Evolutionary conservation across 2,113 vertebrate genomes (phyloP), one percentile per base, ranked within the genome.

Genomic region (Suncus etruscus): DNA sequence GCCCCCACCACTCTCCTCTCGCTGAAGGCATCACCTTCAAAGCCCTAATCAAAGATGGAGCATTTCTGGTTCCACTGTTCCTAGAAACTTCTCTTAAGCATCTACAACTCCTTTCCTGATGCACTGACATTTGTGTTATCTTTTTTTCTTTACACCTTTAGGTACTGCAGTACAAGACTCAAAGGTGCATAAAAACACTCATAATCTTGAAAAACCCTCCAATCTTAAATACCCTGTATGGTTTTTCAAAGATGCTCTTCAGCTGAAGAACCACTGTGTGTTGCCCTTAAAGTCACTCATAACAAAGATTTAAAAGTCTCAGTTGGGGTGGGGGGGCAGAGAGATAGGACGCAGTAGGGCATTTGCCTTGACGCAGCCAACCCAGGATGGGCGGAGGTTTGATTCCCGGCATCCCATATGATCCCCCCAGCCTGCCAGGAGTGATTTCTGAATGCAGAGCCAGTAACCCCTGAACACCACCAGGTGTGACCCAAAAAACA

Each of bases 21-120:
- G 86, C 69, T 84, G 77, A 61, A 91, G 82, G 32, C 27, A 70
- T 90, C 66, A 10, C n/a, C 87, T 68, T 39, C 83, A n/a, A 72
- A 90, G 75, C 76, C 75, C 68, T 73, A 50, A 74, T 25, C 66
- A 86, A 93, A 94, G 39, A 83, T 8, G 86, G 20, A 94, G 45
- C 32, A 83, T 73, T 31, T 65, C 78, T 81, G 92, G 32, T 31
- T 66, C 14, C 20, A 74, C 1, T 4, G 20, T 68, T 85, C 29
- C 54, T 72, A 92, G 45, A 94, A 90, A 94, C 89, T 78, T 86
- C 27, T 73, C 50, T 80, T 51, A 61, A 78, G 78, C 14, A 89
- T 39, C 65, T 89, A 50, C 86, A 92, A 27, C 75, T 94, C 74
- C 20, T 24, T 87, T 82, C 58, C 61, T 86, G 48, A 65, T n/a